Evolutionary conservation across 2,888 invertebrate genomes (phyloP).

Genomic region (Nomada ferruginata): DNA sequence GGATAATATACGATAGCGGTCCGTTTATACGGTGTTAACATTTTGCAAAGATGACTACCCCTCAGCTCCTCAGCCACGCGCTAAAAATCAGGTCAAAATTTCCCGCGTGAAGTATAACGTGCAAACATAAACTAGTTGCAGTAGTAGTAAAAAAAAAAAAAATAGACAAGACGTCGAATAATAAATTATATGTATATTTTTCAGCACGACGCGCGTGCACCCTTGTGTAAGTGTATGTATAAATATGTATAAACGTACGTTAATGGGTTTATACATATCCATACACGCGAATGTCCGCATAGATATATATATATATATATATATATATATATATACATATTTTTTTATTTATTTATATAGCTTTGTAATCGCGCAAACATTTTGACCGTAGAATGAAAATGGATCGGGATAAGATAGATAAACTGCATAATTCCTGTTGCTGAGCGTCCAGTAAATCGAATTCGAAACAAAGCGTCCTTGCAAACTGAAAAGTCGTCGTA

Average conservation of each 20-base stretch:
- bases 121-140: conserved; percentile 70
- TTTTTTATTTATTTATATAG: conserved; percentile 60
- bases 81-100: conserved; percentile 80
- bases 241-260: conserved; percentile 35
- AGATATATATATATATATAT: conserved; percentile 26
- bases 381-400: conserved; percentile 71
- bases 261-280: conserved; percentile 19
- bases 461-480: background rate
- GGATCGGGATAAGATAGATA: conserved; percentile 53
- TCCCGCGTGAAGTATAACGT: conserved; percentile 74
- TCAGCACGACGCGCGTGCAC: background rate
- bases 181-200: conserved; percentile 67
- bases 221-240: conserved; percentile 32
- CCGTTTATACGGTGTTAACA: background rate
- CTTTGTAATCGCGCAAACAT: conserved; percentile 68
- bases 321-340: conserved; percentile 9
- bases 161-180: conserved; percentile 70
- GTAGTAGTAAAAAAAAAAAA: conserved; percentile 67
- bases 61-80: conserved; percentile 79
- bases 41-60: background rate
- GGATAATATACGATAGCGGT: background rate
- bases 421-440: background rate
- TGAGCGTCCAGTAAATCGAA: background rate
- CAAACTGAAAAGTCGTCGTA: background rate
- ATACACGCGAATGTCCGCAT: conserved; percentile 38